Evolutionary conservation across 2,888 invertebrate genomes (phyloP).

Genomic region (Campopleginae sp.): DNA sequence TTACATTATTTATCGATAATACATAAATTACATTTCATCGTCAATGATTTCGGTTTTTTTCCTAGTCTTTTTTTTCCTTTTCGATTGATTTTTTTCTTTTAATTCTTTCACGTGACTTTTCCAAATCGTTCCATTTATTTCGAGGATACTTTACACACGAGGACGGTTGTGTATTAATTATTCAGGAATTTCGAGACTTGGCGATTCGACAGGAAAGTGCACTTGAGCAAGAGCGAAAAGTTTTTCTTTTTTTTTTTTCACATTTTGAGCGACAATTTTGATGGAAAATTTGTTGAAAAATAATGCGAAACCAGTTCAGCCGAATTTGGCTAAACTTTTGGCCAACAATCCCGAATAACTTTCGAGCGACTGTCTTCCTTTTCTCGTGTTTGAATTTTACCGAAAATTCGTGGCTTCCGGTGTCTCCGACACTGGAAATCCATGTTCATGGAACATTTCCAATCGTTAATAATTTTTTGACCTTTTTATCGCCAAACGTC

Average conservation of each 20-base stretch:
- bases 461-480: too few species aligned
- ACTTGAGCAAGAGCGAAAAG: not conserved
- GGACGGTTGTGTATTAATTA: not conserved
- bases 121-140: not conserved
- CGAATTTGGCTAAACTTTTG: too few species aligned
- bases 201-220: not conserved
- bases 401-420: too few species aligned
- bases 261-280: too few species aligned
- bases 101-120: not conserved
- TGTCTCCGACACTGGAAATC: too few species aligned
- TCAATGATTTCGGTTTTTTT: slow-evolving; percentile 13
- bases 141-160: not conserved
- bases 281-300: too few species aligned
- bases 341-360: too few species aligned
- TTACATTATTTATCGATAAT: slow-evolving; percentile 60
- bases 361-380: too few species aligned
- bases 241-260: not conserved
- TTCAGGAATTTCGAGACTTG: not conserved
- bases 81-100: slow-evolving; percentile 41
- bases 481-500: not conserved
- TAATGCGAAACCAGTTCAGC: too few species aligned
- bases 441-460: too few species aligned
- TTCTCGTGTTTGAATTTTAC: too few species aligned
- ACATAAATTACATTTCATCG: slow-evolving; percentile 66
- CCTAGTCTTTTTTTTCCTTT: not conserved